Conservation (phyloP, 2,888 invertebrate species). For the Sinopyrophorus schimmeli region DNA sequence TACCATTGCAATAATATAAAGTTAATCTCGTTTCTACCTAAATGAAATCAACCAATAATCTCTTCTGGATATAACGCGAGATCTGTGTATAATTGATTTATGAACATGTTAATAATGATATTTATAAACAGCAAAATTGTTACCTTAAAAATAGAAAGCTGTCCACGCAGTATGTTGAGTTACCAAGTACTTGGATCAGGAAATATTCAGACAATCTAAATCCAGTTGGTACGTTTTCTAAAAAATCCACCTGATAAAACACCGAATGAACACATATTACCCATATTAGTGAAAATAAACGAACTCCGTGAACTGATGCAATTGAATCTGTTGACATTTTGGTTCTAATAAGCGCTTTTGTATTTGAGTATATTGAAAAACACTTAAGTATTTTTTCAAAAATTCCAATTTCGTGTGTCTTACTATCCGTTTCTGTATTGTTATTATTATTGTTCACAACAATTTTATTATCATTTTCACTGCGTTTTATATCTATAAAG, state of each 20-base stretch:
- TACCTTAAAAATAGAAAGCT: constrained; percentile 57
- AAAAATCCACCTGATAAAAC: constrained; percentile 52
- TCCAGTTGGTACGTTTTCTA: constrained; percentile 50
- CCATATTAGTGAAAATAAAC: constrained; percentile 62
- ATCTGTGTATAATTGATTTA: too few species aligned
- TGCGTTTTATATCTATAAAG: constrained; percentile 6
- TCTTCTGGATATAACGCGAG: too few species aligned
- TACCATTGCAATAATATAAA: too few species aligned
- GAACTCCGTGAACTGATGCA: constrained; percentile 56
- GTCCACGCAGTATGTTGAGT: constrained; percentile 57
- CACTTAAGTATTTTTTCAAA: constrained; percentile 49
- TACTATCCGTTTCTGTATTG: constrained; percentile 1
- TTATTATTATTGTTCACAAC: neutral
- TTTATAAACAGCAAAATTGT: too few species aligned
- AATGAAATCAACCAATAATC: too few species aligned
- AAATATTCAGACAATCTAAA: constrained; percentile 50
- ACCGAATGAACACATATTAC: constrained; percentile 60
- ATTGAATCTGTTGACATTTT: constrained; percentile 49
- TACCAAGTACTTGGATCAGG: constrained; percentile 52
- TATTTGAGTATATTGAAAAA: constrained; percentile 59
- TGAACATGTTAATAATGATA: too few species aligned
- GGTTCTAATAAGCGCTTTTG: constrained; percentile 52
- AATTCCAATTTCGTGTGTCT: constrained; percentile 23
- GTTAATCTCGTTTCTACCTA: too few species aligned
- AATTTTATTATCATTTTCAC: neutral